Evolutionary conservation across 2,888 invertebrate species (phyloP).

Genomic region (Chaetogeoica ovagalla): DNA sequence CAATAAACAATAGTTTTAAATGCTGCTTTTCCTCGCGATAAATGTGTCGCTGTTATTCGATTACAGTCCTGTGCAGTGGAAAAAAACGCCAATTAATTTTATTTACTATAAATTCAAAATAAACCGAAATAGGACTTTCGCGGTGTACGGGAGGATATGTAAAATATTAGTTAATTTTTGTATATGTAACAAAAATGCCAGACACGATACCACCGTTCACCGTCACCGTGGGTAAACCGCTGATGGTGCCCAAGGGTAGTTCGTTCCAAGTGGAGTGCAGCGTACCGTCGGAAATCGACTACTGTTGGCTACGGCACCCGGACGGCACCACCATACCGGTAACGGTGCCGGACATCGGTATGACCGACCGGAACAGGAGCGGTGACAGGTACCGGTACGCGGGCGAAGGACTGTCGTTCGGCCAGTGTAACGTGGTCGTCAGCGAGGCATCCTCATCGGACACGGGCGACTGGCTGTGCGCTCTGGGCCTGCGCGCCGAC

Average conservation of each 20-base stretch:
- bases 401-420: constrained; percentile 41
- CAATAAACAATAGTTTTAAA: too few relatives aligned
- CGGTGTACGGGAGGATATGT: too few relatives aligned
- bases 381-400: constrained; percentile 33
- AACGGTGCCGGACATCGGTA: constrained; percentile 16
- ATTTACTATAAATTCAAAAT: too few relatives aligned
- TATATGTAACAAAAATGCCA: too few relatives aligned
- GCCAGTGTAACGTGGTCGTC: constrained; percentile 31
- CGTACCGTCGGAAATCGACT: constrained; percentile 32
- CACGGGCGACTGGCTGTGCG: constrained; percentile 37
- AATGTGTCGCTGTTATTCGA: too few relatives aligned
- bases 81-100: too few relatives aligned
- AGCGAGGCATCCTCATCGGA: constrained; percentile 5
- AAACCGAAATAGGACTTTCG: too few relatives aligned
- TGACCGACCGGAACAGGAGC: background rate
- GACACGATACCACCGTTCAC: constrained; percentile 1
- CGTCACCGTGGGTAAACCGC: background rate
- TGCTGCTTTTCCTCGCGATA: too few relatives aligned
- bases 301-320: constrained; percentile 43
- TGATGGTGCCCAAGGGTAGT: constrained; percentile 36
- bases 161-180: too few relatives aligned
- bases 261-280: constrained; percentile 40
- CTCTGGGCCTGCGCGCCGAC: constrained; percentile 28
- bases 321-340: constrained; percentile 35
- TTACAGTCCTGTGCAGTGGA: too few relatives aligned